A percentile compares a stretch with the other conserved stretches of the same genome.
phyloP scores from a whole-genome alignment of 2,113 vertebrate species.

The Neomonachus schauinslandi region DNA sequence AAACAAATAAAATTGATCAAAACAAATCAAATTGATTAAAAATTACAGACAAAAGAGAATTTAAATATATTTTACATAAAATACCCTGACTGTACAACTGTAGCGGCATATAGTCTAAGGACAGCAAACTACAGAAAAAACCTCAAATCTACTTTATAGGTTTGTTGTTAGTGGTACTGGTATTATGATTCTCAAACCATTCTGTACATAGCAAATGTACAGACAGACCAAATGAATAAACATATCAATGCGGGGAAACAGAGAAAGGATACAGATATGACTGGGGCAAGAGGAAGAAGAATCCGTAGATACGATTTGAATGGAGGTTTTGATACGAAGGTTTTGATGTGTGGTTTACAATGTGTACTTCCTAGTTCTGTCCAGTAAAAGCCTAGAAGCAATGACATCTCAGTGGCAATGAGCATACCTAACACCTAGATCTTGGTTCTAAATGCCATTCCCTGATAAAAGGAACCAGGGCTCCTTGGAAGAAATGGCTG shows the following conservation, averaged over 20 bases:
- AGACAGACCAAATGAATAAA: conserved; percentile 39
- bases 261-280: conserved; percentile 16
- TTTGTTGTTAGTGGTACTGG: not conserved
- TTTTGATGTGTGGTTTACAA: not conserved
- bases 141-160: not conserved
- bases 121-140: conserved; percentile 23
- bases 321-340: not conserved
- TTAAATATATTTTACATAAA: not conserved
- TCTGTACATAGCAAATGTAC: not conserved
- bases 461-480: not conserved
- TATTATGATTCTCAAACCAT: conserved; percentile 23
- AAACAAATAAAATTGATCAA: not conserved
- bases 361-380: conserved; percentile 17
- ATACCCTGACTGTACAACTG: not conserved
- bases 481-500: conserved; percentile 40
- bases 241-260: not conserved
- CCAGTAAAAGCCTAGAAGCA: conserved; percentile 36
- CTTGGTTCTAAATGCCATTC: conserved; percentile 36
- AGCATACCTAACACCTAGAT: not conserved
- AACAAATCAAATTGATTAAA: not conserved
- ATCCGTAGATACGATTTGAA: not conserved
- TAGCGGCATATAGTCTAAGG: not conserved
- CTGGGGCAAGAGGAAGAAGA: not conserved
- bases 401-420: not conserved
- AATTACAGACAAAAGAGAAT: not conserved